Evolutionary conservation across 2,888 invertebrate species (phyloP), one percentile per base, ranked within the genome.

Genomic region (Drosophila formosana): DNA sequence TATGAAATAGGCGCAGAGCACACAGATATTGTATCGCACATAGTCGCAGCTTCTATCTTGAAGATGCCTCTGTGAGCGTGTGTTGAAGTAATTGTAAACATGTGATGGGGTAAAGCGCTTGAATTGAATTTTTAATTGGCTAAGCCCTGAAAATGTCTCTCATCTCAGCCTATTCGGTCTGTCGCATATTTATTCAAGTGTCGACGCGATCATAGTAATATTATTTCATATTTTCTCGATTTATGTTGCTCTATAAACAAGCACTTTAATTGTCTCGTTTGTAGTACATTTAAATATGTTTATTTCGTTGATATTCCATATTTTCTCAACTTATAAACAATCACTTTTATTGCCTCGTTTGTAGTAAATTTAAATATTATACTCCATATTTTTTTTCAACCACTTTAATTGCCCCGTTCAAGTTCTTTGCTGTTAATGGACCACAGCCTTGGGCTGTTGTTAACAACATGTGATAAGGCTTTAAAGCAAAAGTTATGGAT

Each of bases 141-240:
- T 85, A 68, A 80, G 79, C 85, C 39, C 61, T 77, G 50, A 66
- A 41, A 60, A 4, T 41, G 11, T 4, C 23, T 1, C 34, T 51
- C 30, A 26, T n/a, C 25, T 32, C 43, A 51, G 57, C 50, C 51
- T 51, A 46, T n/a, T 41, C 50, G 11, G 26, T 30, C 25, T 65
- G 68, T 74, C 72, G 70, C 61, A 65, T 83, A 65, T 82, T 82
- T 78, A 69, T 45, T 72, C 82, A 80, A 81, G 63, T 80, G 81
- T 50, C 55, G 53, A 43, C 23, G 41, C 39, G 45, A 66, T 49
- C 50, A 70, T 47, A 46, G 60, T 26, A 58, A 32, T 65, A 49
- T 57, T 34, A 25, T 34, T 45, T 62, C 28, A 50, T 8, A 60
- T 25, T 32, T 37, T 39, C 53, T 57, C 7, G 50, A 46, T 37